Base-by-base conservation (phyloP, 53 echinoderm and acorn worm species). In the Henricia sp. region DNA sequence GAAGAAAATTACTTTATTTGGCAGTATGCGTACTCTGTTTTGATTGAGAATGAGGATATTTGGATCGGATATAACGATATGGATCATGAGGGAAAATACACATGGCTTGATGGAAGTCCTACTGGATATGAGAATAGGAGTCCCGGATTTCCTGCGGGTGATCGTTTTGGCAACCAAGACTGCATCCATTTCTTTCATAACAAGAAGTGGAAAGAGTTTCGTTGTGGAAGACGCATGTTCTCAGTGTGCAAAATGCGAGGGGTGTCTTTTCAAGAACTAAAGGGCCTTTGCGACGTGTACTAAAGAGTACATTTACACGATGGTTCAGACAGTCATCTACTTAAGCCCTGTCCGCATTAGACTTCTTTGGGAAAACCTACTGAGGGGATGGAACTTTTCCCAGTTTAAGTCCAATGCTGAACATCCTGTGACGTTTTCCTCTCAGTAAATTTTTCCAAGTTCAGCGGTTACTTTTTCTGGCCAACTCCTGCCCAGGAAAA, bases 101-200 rank as follows among this genome's bases (percentile, higher is more conserved):
- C 75, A 27, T 75, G 75, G 75, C 25, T 57, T 25, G 75, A 75
- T 75, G 75, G 75, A 39, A 75, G 75, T 56, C 75, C 75, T 25
- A 42, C 40, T 75, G 39, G 9, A 4, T 75, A 75, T 56, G 57
- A 75, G 0, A 75, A 39, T 27, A 57, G 75, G 75, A 37, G 17
- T 19, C 42, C 75, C 41, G 75, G 75, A 17, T 75, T 57, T 56
- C 48, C 0, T 2, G 0, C 21, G 12, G 66, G 33, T 10, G 36
- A 66, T 13, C 35, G 29, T 5, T 44, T 29, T 30, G 72, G 52
- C 37, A 37, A 74, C 55, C 55, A 54, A 26, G 55, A 74, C 24
- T 74, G 74, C 41, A 55, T 33, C 27, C 17, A 36, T 34, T 16
- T 37, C 6, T 2, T 1, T 11, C 0, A 10, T 11, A 16, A 37